Percentiles rank a stretch among this genome's conserved stretches.
Evolutionary conservation across 2,797 vertebrate genomes (phyloP).

Genomic region (Etheostoma perlongum): DNA sequence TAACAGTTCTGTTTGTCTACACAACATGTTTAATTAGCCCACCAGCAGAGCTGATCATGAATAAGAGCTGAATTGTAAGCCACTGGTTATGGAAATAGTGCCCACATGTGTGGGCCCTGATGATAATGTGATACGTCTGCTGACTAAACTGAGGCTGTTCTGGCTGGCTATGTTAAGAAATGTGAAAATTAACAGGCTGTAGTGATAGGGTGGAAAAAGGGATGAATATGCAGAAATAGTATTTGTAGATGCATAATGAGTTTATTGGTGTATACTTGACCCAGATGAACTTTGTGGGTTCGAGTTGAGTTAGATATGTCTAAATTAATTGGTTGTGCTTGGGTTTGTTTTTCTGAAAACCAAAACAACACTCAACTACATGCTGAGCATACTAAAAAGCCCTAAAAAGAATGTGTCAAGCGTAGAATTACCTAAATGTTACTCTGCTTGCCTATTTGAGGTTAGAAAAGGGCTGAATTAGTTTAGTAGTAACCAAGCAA

Average conservation of each 20-base stretch:
- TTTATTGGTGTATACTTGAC: conserved; percentile 34
- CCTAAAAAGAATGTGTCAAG: conserved; percentile 17
- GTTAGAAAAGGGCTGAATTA: conserved; percentile 38
- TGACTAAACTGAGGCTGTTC: conserved; percentile 12
- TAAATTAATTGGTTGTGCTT: conserved; percentile 24
- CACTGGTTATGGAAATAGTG: not conserved
- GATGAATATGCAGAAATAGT: conserved; percentile 7
- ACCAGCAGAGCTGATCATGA: conserved; percentile 21
- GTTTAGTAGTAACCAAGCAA: conserved; percentile 18
- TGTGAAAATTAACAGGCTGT: not conserved
- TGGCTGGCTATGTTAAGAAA: not conserved
- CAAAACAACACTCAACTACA: not conserved
- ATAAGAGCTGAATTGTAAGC: conserved; percentile 10
- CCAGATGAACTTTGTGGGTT: conserved; percentile 36
- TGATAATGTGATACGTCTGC: conserved; percentile 1
- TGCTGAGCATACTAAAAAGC: conserved; percentile 3
- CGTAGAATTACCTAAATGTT: conserved; percentile 15
- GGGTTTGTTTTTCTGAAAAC: conserved; percentile 35
- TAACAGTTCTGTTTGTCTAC: not conserved
- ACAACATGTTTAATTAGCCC: conserved; percentile 13
- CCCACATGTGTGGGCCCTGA: not conserved
- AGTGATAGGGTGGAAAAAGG: not conserved
- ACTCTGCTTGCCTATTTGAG: conserved; percentile 31
- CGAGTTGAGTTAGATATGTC: not conserved
- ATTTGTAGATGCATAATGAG: conserved; percentile 25